Percentiles rank a stretch among this genome's conserved stretches.
Conservation (phyloP, 2,888 invertebrate species). For the Brenthis hecate region DNA sequence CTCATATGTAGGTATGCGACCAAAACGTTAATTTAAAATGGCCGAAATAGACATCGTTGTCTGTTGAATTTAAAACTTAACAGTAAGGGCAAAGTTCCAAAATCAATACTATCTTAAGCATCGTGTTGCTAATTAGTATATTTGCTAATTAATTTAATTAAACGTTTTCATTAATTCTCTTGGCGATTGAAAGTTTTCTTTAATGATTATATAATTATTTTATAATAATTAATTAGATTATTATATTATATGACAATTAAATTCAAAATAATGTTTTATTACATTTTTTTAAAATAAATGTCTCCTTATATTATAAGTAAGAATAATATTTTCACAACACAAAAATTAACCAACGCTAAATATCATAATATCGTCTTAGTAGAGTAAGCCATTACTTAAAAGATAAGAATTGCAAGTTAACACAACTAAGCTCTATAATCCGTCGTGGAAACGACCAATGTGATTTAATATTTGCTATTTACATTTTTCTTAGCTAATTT, state of each 20-base stretch:
- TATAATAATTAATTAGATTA: no score
- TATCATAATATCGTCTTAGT: conserved; percentile 24
- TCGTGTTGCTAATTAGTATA: neutral
- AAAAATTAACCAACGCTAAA: neutral
- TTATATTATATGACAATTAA: no score
- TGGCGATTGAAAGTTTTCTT: no score
- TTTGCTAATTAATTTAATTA: neutral
- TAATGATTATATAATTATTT: no score
- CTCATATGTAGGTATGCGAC: conserved; percentile 10
- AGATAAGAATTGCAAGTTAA: conserved; percentile 37
- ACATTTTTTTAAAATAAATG: no score
- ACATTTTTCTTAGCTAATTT: conserved; percentile 16
- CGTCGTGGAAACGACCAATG: conserved; percentile 27
- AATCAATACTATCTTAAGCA: conserved; percentile 1
- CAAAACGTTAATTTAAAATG: conserved; percentile 30
- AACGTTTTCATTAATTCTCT: neutral
- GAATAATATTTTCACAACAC: no score
- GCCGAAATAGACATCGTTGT: conserved; percentile 13
- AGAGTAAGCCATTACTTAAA: conserved; percentile 36
- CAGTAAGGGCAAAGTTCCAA: conserved; percentile 1
- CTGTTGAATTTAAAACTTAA: conserved; percentile 14
- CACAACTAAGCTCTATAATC: conserved; percentile 36
- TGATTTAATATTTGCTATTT: conserved; percentile 46
- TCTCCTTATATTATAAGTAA: no score
- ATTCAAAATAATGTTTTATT: no score